These are phyloP conservation scores for Thymallus thymallus DNA, from an alignment of 2,113 vertebrate species.

Conservation along the genomic window DNA sequence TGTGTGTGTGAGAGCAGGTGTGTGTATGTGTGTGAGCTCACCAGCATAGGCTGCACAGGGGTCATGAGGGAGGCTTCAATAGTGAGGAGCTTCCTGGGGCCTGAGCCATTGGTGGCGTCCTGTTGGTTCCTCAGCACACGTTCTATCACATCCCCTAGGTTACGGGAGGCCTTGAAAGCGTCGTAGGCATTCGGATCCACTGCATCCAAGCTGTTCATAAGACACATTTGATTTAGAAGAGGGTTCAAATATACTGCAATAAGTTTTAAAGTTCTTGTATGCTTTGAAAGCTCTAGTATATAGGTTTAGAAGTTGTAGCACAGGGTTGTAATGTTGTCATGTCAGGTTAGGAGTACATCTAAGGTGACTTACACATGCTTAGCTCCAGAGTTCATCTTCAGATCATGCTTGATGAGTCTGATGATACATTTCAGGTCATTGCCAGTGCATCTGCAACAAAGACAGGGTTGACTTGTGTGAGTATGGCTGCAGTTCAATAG, in stretches of 20 bases:
- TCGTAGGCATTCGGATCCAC: slow-evolving; percentile 95
- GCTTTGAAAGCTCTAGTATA: background rate
- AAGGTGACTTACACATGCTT: slow-evolving; percentile 92
- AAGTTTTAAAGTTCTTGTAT: background rate
- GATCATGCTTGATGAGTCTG: slow-evolving; percentile 92
- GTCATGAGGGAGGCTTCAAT: slow-evolving; percentile 94
- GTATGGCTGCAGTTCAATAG: too few species aligned
- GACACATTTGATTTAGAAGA: background rate
- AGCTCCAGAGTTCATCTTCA: slow-evolving; percentile 96
- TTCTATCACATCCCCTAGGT: slow-evolving; percentile 92
- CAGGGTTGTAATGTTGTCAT: too few species aligned
- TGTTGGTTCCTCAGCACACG: slow-evolving; percentile 87
- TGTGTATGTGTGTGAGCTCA: slow-evolving; percentile 49
- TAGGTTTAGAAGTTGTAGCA: background rate
- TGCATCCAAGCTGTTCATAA: slow-evolving; percentile 83
- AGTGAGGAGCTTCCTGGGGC: slow-evolving; percentile 78
- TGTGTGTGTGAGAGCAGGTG: background rate
- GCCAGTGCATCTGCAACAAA: slow-evolving; percentile 82
- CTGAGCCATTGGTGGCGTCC: slow-evolving; percentile 80
- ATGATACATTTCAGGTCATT: slow-evolving; percentile 97
- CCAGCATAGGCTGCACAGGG: slow-evolving; percentile 97
- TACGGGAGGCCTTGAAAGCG: slow-evolving; percentile 95
- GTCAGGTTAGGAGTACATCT: background rate
- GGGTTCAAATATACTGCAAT: background rate
- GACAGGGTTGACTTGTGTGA: background rate